Base-by-base conservation (phyloP, 2,797 vertebrate species). In the Sebastes minor region DNA sequence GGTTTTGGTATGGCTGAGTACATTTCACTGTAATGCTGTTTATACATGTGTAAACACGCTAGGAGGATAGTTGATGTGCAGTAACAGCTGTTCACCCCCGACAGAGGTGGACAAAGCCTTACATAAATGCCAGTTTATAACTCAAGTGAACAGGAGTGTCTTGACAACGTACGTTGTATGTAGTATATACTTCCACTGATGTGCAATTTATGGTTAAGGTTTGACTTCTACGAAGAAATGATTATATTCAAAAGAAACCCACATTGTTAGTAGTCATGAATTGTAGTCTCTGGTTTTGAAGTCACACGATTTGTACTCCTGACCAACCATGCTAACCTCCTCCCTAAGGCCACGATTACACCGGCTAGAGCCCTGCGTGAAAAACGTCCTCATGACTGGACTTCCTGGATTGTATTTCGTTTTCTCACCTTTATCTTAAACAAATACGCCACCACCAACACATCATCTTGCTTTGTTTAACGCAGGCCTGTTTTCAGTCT, bases 1-100 rank as follows among this genome's bases (percentile, higher is more conserved):
- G 57, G 61, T 69, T 77, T 35, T 42, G 70, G 62, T 65, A 66
- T 61, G 56, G 32, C 22, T 38, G 72, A 85, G 83, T 53, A 73
- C 78, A 42, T 82, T 42, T 84, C 81, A 59, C 71, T 59, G 76
- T 78, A 83, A 78, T 4, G 62, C 38, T 59, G 91, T 93, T 93
- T 94, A 93, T 81, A 67, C 63, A 18, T 52, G 71, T 75, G 49
- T 94, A 95, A 94, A 94, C 93, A 94, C 72, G 80, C 83, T 89
- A 38, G 61, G 63, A 75, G 77, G 69, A 74, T 46, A 30, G 74
- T 67, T 35, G 63, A 76, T 74, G 42, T 67, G 76, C 80, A 76
- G 62, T 78, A 82, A 87, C 92, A 94, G 88, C 86, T 89, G 88
- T 81, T 90, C 85, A 49, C 86, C 89, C 89, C 89, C 90, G 89